These are phyloP conservation scores for Drosophila burlai DNA, from an alignment of 1,140 invertebrate species.

Conservation along the genomic window DNA sequence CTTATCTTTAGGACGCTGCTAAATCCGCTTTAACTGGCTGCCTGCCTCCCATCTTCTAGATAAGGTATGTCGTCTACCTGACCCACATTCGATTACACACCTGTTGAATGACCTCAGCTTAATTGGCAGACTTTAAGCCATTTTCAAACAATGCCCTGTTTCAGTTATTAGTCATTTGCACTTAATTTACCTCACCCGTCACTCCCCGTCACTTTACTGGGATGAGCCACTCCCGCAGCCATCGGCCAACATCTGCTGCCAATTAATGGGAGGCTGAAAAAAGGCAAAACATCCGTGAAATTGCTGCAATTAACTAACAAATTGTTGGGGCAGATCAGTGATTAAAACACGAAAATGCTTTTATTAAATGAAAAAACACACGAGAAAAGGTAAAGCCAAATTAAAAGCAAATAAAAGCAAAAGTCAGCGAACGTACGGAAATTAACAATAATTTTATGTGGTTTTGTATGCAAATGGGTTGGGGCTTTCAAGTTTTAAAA, in stretches of 20 bases:
- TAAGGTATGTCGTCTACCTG: slow-evolving; percentile 8
- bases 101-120: slow-evolving; percentile 39
- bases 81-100: slow-evolving; percentile 30
- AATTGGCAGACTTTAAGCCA: slow-evolving; percentile 24
- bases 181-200: slow-evolving; percentile 16
- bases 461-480: slow-evolving; percentile 6
- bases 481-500: neutral
- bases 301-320: slow-evolving; percentile 75
- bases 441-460: slow-evolving; percentile 44
- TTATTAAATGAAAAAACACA: slow-evolving; percentile 47
- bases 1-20: slow-evolving; percentile 1
- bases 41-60: neutral
- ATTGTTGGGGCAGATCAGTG: slow-evolving; percentile 78
- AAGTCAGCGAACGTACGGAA: slow-evolving; percentile 14
- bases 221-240: slow-evolving; percentile 21
- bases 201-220: neutral
- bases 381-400: slow-evolving; percentile 15
- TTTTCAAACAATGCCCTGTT: slow-evolving; percentile 10
- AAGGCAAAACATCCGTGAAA: slow-evolving; percentile 55
- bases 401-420: slow-evolving; percentile 27
- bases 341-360: slow-evolving; percentile 76
- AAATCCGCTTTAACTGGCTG: neutral
- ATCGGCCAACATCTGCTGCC: slow-evolving; percentile 22
- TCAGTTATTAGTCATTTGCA: slow-evolving; percentile 32
- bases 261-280: slow-evolving; percentile 33